Conservation (phyloP, 2,113 vertebrate species). For the Limnothrissa miodon region DNA sequence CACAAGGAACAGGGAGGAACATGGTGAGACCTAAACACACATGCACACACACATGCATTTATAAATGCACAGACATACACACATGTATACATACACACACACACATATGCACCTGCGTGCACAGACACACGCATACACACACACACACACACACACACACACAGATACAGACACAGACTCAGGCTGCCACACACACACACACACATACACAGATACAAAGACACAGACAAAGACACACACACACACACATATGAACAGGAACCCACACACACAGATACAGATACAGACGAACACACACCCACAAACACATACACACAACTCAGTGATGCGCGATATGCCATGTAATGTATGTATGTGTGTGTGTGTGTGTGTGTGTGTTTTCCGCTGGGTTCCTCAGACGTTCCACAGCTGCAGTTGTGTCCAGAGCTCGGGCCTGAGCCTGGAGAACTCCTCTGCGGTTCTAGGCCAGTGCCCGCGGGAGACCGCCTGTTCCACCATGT, state of each 20-base stretch:
- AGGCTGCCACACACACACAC: no score
- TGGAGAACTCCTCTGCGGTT: conserved; percentile 63
- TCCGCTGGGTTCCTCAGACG: conserved; percentile 16
- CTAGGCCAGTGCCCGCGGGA: conserved; percentile 71
- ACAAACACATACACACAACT: no score
- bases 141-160: not conserved
- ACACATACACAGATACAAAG: no score
- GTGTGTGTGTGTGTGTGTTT: not conserved
- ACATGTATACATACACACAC: not conserved
- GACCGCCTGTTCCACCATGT: conserved; percentile 62
- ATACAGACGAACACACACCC: no score
- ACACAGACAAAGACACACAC: no score
- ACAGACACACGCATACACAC: not conserved
- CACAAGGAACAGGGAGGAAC: conserved; percentile 73
- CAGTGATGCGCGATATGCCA: no score
- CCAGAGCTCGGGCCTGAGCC: conserved; percentile 39
- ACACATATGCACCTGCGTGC: not conserved
- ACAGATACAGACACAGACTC: no score
- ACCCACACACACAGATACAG: no score
- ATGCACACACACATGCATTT: not conserved
- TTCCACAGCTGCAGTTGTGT: conserved; percentile 77
- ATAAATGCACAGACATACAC: not conserved
- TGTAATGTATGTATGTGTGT: no score
- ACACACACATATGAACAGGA: no score
- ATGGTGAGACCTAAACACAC: conserved; percentile 65